Evolutionary conservation across 2,113 vertebrate genomes (phyloP).

Genomic region (Tapirus terrestris): DNA sequence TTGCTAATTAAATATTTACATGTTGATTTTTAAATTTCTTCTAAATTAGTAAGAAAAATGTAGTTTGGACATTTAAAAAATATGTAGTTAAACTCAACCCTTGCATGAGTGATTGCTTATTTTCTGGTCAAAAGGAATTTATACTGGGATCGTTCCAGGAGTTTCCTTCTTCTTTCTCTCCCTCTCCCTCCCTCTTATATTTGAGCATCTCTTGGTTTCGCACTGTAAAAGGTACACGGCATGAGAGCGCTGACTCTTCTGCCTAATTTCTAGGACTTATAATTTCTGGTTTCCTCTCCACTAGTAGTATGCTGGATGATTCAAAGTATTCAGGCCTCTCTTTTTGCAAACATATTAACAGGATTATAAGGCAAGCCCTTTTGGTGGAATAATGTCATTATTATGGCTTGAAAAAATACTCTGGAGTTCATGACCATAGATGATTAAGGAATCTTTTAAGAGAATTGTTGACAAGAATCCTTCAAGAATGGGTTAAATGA

Average conservation of each 20-base stretch:
- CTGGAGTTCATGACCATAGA: neutral
- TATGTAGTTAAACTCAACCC: neutral
- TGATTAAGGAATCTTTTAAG: constrained; percentile 11
- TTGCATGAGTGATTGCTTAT: neutral
- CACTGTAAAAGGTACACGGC: neutral
- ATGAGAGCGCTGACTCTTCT: neutral
- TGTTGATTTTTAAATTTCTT: neutral
- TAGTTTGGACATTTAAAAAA: constrained; percentile 1
- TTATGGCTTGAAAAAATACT: neutral
- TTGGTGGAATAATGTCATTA: neutral
- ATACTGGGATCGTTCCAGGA: neutral
- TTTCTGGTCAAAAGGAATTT: neutral
- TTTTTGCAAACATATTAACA: neutral
- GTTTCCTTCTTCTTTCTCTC: neutral
- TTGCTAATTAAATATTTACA: neutral
- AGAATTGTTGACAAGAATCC: neutral
- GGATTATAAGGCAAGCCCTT: neutral
- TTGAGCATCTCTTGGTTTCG: neutral
- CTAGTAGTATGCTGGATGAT: neutral
- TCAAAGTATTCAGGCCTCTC: neutral
- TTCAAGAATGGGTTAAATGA: neutral
- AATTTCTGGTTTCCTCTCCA: neutral
- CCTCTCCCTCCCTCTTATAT: neutral
- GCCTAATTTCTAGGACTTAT: neutral
- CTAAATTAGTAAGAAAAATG: neutral